These are phyloP conservation scores for Collichthys lucidus DNA, from an alignment of 2,113 vertebrate species.

Conservation along the genomic window DNA sequence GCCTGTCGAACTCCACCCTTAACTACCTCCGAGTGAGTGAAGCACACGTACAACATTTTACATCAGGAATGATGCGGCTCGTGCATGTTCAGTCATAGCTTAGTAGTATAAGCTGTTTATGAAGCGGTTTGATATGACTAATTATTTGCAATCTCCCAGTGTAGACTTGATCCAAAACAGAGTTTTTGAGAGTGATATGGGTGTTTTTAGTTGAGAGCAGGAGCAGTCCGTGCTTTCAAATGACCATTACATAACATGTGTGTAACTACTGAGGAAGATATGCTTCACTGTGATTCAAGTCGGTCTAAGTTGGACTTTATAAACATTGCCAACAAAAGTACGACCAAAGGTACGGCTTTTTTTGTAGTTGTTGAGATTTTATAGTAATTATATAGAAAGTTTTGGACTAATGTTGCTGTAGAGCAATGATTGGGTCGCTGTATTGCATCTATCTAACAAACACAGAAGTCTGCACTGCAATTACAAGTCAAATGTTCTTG, in stretches of 20 bases:
- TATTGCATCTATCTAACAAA: background rate
- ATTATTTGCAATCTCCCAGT: background rate
- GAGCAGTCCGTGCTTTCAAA: background rate
- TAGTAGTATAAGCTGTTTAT: background rate
- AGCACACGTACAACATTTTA: background rate
- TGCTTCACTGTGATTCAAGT: background rate
- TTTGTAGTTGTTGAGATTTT: background rate
- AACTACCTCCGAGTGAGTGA: conserved; percentile 98
- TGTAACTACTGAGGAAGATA: too few relatives aligned
- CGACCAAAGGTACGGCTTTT: background rate
- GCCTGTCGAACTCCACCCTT: conserved; percentile 98
- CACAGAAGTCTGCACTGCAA: background rate
- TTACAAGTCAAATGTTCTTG: background rate
- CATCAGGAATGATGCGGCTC: background rate
- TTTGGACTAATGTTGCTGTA: background rate
- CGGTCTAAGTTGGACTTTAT: background rate
- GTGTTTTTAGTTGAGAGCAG: too few relatives aligned
- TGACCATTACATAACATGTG: background rate
- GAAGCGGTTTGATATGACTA: background rate
- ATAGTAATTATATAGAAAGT: background rate
- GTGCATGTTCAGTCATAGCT: background rate
- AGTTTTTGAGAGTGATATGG: background rate
- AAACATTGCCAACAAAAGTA: background rate
- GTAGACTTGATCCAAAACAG: background rate
- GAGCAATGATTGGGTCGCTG: background rate